These are phyloP conservation scores for Lamprotornis superbus DNA, from an alignment of 2,113 vertebrate genomes.

Conservation along the genomic window DNA sequence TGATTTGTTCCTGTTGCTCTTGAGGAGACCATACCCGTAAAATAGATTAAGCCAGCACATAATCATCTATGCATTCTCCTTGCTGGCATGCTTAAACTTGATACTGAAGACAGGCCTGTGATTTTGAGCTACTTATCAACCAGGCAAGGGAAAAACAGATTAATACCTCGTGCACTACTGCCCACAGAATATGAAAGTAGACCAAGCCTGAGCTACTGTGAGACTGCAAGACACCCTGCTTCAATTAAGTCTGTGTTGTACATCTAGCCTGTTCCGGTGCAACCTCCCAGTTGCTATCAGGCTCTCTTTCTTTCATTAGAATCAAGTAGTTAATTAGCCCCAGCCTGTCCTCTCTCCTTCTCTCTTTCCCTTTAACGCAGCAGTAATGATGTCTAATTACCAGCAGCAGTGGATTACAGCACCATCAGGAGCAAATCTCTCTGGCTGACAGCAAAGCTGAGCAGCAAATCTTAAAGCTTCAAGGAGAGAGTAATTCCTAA, in stretches of 20 bases:
- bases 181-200: conserved; percentile 50
- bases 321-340: conserved; percentile 83
- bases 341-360: conserved; percentile 78
- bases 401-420: conserved; percentile 77
- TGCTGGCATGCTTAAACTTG: conserved; percentile 40
- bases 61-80: not conserved
- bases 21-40: conserved; percentile 32
- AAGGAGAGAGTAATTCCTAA: conserved; percentile 60
- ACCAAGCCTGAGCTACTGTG: conserved; percentile 44
- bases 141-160: not conserved
- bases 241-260: conserved; percentile 67
- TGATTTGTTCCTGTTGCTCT: conserved; percentile 58
- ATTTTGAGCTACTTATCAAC: conserved; percentile 32
- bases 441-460: conserved; percentile 69
- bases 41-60: conserved; percentile 30
- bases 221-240: conserved; percentile 60
- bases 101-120: not conserved
- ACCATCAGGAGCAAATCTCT: conserved; percentile 74
- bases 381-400: conserved; percentile 85
- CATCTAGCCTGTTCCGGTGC: conserved; percentile 64
- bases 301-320: conserved; percentile 80
- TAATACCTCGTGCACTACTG: not conserved
- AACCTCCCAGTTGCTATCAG: conserved; percentile 76
- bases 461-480: conserved; percentile 62
- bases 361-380: conserved; percentile 75